Evolutionary conservation across 2,113 vertebrate species (phyloP).

Genomic region (Psettodes erumei): DNA sequence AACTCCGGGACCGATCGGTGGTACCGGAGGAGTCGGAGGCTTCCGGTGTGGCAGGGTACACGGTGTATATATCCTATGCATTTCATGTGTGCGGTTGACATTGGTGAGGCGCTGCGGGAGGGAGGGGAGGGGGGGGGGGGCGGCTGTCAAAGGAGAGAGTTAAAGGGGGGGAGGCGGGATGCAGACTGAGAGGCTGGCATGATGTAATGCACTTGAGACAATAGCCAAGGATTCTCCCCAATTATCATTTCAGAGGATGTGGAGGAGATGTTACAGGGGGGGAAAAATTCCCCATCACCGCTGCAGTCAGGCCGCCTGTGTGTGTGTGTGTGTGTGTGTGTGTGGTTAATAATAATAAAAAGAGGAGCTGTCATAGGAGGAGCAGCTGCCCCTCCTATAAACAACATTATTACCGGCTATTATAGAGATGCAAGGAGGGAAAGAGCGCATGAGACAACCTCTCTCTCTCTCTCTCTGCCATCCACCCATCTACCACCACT

Average conservation of each 20-base stretch:
- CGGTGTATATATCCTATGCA: not conserved
- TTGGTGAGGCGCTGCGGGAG: conserved; percentile 58
- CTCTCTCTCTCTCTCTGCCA: conserved; percentile 18
- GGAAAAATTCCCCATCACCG: conserved; percentile 30
- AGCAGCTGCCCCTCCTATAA: conserved; percentile 71
- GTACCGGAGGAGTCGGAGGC: conserved; percentile 12
- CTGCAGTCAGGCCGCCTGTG: conserved; percentile 50
- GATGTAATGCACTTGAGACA: conserved; percentile 96
- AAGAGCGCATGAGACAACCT: conserved; percentile 5
- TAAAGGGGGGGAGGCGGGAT: conserved; percentile 67
- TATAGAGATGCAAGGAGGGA: conserved; percentile 57
- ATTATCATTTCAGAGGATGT: conserved; percentile 80
- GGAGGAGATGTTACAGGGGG: conserved; percentile 57
- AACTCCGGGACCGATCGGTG: conserved; percentile 55
- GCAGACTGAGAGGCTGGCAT: conserved; percentile 88
- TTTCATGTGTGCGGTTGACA: conserved; percentile 44
- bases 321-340: conserved; percentile 15
- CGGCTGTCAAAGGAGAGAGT: conserved; percentile 68
- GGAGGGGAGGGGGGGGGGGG: not conserved
- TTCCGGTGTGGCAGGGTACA: not conserved
- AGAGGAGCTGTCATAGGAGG: conserved; percentile 64
- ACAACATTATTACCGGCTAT: conserved; percentile 64
- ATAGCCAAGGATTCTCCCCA: conserved; percentile 91
- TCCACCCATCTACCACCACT: conserved; percentile 12
- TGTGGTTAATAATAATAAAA: conserved; percentile 37